phyloP scores from a whole-genome alignment of 2,888 invertebrate genomes.

The Drosophila pseudotalamancana region DNA sequence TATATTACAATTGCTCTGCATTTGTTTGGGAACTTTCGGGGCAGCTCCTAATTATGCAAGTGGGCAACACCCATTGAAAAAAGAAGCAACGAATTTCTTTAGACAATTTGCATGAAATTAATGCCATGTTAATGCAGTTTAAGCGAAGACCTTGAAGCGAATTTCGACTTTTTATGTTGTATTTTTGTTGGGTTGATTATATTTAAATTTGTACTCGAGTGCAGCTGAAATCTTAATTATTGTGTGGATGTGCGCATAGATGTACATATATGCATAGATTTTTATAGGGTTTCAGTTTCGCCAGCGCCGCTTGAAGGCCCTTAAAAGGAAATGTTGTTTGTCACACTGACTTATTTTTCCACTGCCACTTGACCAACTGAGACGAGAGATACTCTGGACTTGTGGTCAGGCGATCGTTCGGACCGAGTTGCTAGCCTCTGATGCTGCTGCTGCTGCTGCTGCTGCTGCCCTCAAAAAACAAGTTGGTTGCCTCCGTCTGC shows the following conservation, averaged over 20 bases:
- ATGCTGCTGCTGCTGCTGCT: constrained; percentile 20
- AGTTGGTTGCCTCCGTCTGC: constrained; percentile 12
- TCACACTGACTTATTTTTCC: constrained; percentile 77
- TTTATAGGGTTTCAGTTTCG: constrained; percentile 57
- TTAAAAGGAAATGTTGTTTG: constrained; percentile 69
- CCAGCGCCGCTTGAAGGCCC: constrained; percentile 39
- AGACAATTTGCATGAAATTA: constrained; percentile 71
- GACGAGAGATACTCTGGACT: constrained; percentile 6
- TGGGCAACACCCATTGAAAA: constrained; percentile 51
- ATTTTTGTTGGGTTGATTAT: constrained; percentile 23
- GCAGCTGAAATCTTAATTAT: constrained; percentile 4
- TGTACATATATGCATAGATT: constrained; percentile 1
- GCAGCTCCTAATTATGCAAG: constrained; percentile 68
- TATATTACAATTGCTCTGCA: constrained; percentile 66
- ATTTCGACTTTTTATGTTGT: neutral
- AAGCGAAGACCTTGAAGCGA: constrained; percentile 27
- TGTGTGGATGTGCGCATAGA: constrained; percentile 4
- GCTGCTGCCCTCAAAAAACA: constrained; percentile 66
- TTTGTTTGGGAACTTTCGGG: constrained; percentile 69
- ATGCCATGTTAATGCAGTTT: constrained; percentile 32
- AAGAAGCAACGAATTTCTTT: constrained; percentile 38
- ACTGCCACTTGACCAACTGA: constrained; percentile 72
- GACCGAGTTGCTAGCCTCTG: constrained; percentile 42
- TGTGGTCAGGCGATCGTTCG: constrained; percentile 35
- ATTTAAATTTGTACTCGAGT: constrained; percentile 35